phyloP scores from a whole-genome alignment of 2,113 vertebrate species.

The Laticauda colubrina region DNA sequence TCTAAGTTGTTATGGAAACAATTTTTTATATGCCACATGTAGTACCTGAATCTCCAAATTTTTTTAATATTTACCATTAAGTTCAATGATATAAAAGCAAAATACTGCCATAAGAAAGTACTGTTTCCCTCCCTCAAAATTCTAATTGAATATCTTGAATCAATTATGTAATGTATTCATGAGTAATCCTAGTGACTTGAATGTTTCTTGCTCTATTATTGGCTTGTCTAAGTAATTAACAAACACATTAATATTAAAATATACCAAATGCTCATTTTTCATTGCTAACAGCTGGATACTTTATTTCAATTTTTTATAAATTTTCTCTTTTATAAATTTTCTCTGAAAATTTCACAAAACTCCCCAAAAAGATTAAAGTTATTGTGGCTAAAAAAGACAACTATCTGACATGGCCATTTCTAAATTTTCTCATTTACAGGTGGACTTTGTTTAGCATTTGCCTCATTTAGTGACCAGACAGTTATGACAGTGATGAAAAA shows the following conservation, averaged over 20 bases:
- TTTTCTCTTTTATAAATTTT: not conserved
- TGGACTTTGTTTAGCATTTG: not conserved
- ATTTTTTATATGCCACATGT: not conserved
- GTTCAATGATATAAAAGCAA: not conserved
- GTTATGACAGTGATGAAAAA: not conserved
- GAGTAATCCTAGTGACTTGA: not conserved
- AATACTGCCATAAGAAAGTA: too few species aligned
- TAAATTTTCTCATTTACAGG: not conserved
- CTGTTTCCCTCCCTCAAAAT: not conserved
- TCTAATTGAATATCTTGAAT: not conserved
- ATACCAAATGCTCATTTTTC: not conserved
- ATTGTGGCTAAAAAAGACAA: not conserved
- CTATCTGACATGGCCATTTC: constrained; percentile 1
- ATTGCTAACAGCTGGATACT: constrained; percentile 29
- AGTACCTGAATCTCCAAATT: not conserved
- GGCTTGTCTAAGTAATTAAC: not conserved
- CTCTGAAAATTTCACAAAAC: not conserved
- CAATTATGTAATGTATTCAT: not conserved
- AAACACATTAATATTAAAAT: not conserved
- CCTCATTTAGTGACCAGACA: not conserved
- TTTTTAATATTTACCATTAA: not conserved
- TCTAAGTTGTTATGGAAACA: not conserved
- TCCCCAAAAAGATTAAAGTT: not conserved
- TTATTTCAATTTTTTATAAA: constrained; percentile 28
- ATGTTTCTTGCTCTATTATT: not conserved